Percentiles rank a stretch among this genome's conserved stretches.
phyloP scores from a whole-genome alignment of 2,888 invertebrate genomes.

The Hymenopus coronatus region DNA sequence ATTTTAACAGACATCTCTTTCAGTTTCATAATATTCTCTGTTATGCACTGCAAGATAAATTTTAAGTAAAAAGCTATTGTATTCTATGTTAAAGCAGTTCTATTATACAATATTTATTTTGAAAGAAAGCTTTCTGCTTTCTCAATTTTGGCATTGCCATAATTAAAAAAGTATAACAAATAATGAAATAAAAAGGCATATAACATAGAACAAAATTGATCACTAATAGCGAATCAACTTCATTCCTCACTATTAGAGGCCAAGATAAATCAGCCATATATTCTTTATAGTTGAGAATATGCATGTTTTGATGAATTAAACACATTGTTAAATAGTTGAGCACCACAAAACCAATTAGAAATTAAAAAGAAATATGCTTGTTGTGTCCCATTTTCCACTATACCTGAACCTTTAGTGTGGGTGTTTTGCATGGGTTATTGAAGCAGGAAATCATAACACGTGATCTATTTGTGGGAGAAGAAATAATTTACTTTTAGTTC shows the following conservation, averaged over 20 bases:
- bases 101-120: too few species aligned
- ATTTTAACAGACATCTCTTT: too few species aligned
- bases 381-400: background rate
- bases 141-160: too few species aligned
- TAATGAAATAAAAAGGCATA: too few species aligned
- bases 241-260: background rate
- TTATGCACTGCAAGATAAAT: too few species aligned
- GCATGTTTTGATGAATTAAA: background rate
- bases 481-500: background rate
- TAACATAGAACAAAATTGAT: too few species aligned
- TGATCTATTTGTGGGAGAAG: background rate
- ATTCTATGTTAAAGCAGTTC: too few species aligned
- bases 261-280: background rate
- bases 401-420: background rate
- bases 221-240: too few species aligned
- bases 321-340: background rate
- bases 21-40: too few species aligned
- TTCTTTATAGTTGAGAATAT: background rate
- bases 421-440: background rate
- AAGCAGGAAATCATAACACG: background rate
- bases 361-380: background rate
- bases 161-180: too few species aligned
- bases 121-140: too few species aligned
- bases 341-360: background rate
- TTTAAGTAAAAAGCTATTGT: too few species aligned